Evolutionary conservation across 2,797 vertebrate genomes (phyloP).

Genomic region (Sebastolobus alascanus): DNA sequence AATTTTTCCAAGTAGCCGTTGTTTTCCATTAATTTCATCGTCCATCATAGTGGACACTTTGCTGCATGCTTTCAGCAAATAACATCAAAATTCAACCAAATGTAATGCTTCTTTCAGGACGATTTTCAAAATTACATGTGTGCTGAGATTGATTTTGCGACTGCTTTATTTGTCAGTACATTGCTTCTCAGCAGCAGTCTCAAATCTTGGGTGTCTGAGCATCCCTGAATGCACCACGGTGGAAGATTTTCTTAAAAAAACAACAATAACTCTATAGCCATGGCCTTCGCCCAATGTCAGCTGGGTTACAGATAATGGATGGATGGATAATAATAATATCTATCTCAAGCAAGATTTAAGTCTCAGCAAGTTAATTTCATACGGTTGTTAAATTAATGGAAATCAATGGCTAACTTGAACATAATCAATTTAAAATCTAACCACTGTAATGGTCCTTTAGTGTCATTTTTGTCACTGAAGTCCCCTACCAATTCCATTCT

Average conservation of each 20-base stretch:
- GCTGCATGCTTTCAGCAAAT: background rate
- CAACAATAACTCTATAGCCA: background rate
- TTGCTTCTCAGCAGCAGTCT: background rate
- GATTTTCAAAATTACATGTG: background rate
- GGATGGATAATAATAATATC: background rate
- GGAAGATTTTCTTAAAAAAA: background rate
- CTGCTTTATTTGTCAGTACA: background rate
- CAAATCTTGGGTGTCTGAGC: background rate
- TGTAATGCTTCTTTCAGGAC: background rate
- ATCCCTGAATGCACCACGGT: slow-evolving; percentile 2
- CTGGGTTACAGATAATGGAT: too few species aligned
- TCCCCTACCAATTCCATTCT: background rate
- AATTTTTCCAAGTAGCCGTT: background rate
- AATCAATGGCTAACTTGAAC: background rate
- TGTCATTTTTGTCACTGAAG: background rate
- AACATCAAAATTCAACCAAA: background rate
- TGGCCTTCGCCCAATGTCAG: too few species aligned
- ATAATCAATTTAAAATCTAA: background rate
- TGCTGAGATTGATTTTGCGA: background rate
- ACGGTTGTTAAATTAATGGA: background rate
- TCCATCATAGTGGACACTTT: background rate
- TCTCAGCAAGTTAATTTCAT: background rate
- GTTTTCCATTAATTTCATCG: background rate
- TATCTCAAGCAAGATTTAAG: background rate
- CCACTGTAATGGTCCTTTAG: background rate